Evolutionary conservation across 2,888 invertebrate species (phyloP).

Genomic region (Aricia artaxerxes): DNA sequence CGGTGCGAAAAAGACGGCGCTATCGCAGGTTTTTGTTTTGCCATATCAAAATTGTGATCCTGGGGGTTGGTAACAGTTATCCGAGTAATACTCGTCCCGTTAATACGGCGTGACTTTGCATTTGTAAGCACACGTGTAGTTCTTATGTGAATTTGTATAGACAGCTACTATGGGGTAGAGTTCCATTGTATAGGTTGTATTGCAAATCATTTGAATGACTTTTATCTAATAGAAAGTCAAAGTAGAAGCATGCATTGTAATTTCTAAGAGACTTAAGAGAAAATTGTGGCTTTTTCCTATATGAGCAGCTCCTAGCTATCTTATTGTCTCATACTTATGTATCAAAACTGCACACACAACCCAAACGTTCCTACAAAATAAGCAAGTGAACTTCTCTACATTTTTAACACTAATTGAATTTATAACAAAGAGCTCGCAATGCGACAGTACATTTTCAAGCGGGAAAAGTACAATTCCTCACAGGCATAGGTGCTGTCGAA

Average conservation of each 20-base stretch:
- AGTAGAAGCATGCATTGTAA: not conserved
- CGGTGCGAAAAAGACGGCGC: conserved; percentile 48
- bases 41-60: conserved; percentile 42
- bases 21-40: conserved; percentile 36
- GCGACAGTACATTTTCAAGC: conserved; percentile 36
- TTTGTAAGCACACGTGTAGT: conserved; percentile 10
- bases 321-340: not conserved
- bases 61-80: conserved; percentile 44
- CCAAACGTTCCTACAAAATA: not conserved
- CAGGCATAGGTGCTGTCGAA: conserved; percentile 62
- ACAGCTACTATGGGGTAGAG: not conserved
- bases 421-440: conserved; percentile 30
- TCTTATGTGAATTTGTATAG: not conserved
- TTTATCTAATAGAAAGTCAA: not conserved
- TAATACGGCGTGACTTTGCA: conserved; percentile 24
- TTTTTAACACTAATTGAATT: conserved; percentile 29
- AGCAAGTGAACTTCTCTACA: not conserved
- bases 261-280: no score
- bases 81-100: conserved; percentile 54
- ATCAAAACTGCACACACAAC: not conserved
- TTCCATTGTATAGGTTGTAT: conserved; percentile 3
- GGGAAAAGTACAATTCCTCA: conserved; percentile 16
- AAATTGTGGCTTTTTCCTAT: not conserved
- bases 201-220: not conserved
- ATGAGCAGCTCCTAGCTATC: not conserved